Evolutionary conservation across 92 coral and sea anemone species (phyloP).

Genomic region (Plumapathes pennacea): DNA sequence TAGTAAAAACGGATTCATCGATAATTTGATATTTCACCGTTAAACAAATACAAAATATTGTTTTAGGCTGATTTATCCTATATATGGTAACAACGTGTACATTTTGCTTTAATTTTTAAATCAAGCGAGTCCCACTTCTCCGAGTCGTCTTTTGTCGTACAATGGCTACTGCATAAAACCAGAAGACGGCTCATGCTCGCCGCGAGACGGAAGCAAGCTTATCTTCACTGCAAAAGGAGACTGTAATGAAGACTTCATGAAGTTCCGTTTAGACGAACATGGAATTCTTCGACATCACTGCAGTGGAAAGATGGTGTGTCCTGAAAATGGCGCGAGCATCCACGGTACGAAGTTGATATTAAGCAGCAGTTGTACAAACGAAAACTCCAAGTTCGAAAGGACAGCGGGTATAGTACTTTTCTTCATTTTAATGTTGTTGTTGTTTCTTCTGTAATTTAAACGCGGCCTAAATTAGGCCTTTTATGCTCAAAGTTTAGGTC

Average conservation of each 20-base stretch:
- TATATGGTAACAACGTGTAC: neutral
- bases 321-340: constrained; percentile 29
- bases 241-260: constrained; percentile 40
- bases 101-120: neutral
- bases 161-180: constrained; percentile 48
- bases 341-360: constrained; percentile 24
- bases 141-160: constrained; percentile 33
- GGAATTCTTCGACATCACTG: constrained; percentile 50
- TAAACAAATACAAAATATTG: too few species aligned
- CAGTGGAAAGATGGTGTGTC: constrained; percentile 52
- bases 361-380: constrained; percentile 32
- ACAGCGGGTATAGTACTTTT: constrained; percentile 39
- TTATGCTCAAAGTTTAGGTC: too few species aligned
- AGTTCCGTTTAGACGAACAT: constrained; percentile 31
- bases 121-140: constrained; percentile 31
- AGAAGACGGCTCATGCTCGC: constrained; percentile 2
- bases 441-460: too few species aligned
- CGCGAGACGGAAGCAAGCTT: constrained; percentile 17
- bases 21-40: too few species aligned
- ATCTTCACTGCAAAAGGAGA: constrained; percentile 24
- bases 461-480: too few species aligned
- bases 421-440: too few species aligned
- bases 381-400: constrained; percentile 20
- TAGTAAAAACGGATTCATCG: neutral
- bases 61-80: too few species aligned